These are phyloP conservation scores for Oreochromis tanganicae DNA, from an alignment of 2,113 vertebrate genomes.

Conservation along the genomic window DNA sequence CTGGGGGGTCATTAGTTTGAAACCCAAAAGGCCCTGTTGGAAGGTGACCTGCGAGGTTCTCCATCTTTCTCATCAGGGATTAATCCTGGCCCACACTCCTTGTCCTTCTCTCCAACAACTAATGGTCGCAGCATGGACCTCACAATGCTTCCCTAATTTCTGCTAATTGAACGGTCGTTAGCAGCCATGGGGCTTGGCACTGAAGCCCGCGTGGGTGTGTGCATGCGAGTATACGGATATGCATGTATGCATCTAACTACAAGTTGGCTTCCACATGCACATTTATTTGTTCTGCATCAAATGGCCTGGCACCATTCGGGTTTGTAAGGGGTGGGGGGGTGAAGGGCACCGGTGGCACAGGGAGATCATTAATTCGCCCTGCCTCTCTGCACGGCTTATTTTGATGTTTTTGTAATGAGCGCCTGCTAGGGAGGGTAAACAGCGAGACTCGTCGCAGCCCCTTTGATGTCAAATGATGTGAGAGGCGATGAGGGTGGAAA, in stretches of 20 bases:
- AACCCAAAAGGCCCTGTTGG: conserved; percentile 4
- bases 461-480: conserved; percentile 69
- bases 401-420: conserved; percentile 77
- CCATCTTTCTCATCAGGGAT: conserved; percentile 49
- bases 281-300: conserved; percentile 44
- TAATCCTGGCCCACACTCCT: conserved; percentile 55
- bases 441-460: conserved; percentile 48
- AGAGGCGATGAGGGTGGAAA: conserved; percentile 35
- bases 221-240: not conserved
- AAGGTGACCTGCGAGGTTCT: conserved; percentile 38
- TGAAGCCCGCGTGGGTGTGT: not conserved
- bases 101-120: conserved; percentile 54
- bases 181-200: conserved; percentile 58
- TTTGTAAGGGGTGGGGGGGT: not conserved
- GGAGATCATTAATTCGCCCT: conserved; percentile 71
- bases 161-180: conserved; percentile 74
- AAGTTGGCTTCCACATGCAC: conserved; percentile 5
- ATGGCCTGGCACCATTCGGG: conserved; percentile 52
- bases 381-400: conserved; percentile 67
- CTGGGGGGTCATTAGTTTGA: conserved; percentile 22
- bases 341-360: conserved; percentile 56
- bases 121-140: conserved; percentile 72
- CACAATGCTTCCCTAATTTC: conserved; percentile 71
- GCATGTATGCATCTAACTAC: not conserved
- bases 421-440: conserved; percentile 67